Percentiles rank a stretch among this genome's conserved stretches.
Conservation (phyloP, 2,888 invertebrate species). For the Synanthedon tipuliformis region DNA sequence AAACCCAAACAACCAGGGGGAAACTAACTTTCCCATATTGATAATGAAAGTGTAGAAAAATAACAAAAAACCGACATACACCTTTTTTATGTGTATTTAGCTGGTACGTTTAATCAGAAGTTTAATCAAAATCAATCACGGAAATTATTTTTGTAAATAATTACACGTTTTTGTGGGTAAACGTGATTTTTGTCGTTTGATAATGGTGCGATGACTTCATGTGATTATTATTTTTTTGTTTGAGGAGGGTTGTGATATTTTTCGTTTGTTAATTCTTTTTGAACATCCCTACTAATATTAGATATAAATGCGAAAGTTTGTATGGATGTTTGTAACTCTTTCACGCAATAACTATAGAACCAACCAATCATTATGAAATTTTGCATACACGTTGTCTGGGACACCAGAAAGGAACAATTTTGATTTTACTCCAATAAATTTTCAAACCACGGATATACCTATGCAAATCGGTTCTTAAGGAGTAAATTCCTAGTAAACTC, state of each 20-base stretch:
- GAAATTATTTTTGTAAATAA: conserved; percentile 53
- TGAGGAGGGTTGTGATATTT: neutral
- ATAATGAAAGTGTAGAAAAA: conserved; percentile 56
- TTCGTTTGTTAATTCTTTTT: neutral
- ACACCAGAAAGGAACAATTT: too few relatives aligned
- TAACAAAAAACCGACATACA: conserved; percentile 31
- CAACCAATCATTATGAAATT: too few relatives aligned
- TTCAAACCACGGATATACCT: too few relatives aligned
- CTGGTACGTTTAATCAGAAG: conserved; percentile 47
- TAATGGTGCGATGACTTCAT: conserved; percentile 27
- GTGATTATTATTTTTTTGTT: conserved; percentile 31
- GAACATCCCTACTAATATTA: too few relatives aligned
- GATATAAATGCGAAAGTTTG: too few relatives aligned
- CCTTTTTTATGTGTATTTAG: conserved; percentile 35
- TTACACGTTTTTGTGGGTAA: conserved; percentile 33
- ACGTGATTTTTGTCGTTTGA: conserved; percentile 31
- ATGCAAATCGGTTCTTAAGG: too few relatives aligned
- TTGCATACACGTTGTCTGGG: too few relatives aligned
- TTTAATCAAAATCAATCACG: conserved; percentile 25
- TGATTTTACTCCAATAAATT: too few relatives aligned
- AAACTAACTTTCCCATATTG: conserved; percentile 61
- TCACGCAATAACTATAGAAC: too few relatives aligned
- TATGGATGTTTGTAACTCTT: too few relatives aligned
- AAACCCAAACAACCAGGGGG: conserved; percentile 60
- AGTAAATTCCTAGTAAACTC: too few relatives aligned